Evolutionary conservation across 2,888 invertebrate species (phyloP).

Genomic region (Dryobota labecula): DNA sequence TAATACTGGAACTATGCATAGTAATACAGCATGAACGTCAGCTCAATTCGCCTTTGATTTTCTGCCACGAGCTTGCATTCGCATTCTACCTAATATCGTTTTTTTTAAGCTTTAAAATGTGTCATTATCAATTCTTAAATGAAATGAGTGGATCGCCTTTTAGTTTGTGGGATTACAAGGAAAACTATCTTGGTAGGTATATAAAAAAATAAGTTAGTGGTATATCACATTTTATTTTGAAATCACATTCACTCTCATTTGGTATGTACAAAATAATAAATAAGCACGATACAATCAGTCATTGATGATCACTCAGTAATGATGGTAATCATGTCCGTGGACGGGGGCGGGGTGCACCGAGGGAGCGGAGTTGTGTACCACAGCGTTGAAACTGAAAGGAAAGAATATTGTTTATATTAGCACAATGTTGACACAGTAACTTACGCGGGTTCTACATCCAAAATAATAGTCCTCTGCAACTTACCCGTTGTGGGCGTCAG

Average conservation of each 20-base stretch:
- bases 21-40: neutral
- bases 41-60: neutral
- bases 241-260: slow-evolving; percentile 21
- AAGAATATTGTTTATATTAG: neutral
- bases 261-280: slow-evolving; percentile 44
- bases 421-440: neutral
- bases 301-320: slow-evolving; percentile 64
- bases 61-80: neutral
- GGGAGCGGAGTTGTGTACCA: slow-evolving; percentile 85
- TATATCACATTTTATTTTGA: slow-evolving; percentile 43
- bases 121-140: neutral
- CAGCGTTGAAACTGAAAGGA: slow-evolving; percentile 84
- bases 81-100: neutral
- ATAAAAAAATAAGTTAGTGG: neutral
- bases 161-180: neutral
- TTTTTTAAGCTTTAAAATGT: neutral
- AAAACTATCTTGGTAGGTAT: neutral
- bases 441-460: neutral
- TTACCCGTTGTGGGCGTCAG: slow-evolving; percentile 76
- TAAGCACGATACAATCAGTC: slow-evolving; percentile 24
- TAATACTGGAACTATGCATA: neutral
- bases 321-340: slow-evolving; percentile 72
- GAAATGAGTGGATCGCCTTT: neutral
- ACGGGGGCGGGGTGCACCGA: slow-evolving; percentile 79
- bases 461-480: neutral